A percentile compares a stretch with the other conserved stretches of the same genome.
These are phyloP conservation scores for Boloria euphrosyne DNA, from an alignment of 2,888 invertebrate genomes.

Conservation along the genomic window DNA sequence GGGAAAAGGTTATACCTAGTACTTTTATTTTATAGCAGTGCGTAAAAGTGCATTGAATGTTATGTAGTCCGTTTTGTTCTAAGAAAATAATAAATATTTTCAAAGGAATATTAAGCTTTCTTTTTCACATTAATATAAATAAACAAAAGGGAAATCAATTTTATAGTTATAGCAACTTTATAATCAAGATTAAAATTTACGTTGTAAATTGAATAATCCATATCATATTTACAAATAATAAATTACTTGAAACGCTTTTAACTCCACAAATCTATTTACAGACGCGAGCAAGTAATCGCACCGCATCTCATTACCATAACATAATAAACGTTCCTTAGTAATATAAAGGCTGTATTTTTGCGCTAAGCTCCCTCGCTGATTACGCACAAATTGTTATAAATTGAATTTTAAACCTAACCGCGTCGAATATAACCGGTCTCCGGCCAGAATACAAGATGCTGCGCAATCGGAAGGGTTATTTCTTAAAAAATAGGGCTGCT, in stretches of 20 bases:
- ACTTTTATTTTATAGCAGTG: too few species aligned
- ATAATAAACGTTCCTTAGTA: constrained; percentile 59
- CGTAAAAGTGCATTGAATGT: too few species aligned
- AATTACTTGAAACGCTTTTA: constrained; percentile 6
- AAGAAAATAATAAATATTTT: too few species aligned
- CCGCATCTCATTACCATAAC: constrained; percentile 56
- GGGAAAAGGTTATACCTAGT: too few species aligned
- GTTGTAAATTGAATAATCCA: not conserved
- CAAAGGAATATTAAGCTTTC: too few species aligned
- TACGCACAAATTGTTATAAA: constrained; percentile 81
- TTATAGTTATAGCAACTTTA: too few species aligned
- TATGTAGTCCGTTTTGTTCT: too few species aligned
- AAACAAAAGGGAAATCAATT: too few species aligned
- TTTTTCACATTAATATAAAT: too few species aligned
- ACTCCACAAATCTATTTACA: constrained; percentile 10
- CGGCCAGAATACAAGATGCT: constrained; percentile 52
- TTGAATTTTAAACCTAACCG: constrained; percentile 79
- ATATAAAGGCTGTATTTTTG: constrained; percentile 73
- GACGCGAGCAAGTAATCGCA: constrained; percentile 43
- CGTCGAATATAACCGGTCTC: constrained; percentile 53
- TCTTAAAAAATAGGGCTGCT: constrained; percentile 64
- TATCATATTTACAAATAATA: not conserved
- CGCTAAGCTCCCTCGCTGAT: constrained; percentile 66
- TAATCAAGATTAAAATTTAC: too few species aligned
- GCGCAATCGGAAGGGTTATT: constrained; percentile 67